phyloP scores from a whole-genome alignment of 2,113 vertebrate genomes.

The Forbesichthys papilliferus region DNA sequence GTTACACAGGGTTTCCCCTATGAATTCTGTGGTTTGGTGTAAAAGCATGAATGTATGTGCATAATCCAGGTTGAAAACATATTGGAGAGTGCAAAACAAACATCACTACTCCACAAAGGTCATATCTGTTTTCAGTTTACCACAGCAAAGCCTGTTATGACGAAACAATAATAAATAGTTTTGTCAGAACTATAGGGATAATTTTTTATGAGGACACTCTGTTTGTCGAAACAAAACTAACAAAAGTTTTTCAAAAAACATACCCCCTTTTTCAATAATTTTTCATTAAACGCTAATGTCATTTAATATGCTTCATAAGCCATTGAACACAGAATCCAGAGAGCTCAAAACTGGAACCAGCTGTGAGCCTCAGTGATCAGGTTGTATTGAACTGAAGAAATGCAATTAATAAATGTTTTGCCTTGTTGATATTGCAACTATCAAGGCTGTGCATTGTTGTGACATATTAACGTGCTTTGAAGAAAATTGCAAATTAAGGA shows the following conservation, averaged over 20 bases:
- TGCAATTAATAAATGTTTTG: slow-evolving; percentile 33
- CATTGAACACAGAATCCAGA: neutral
- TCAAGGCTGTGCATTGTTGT: slow-evolving; percentile 17
- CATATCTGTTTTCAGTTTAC: too few relatives aligned
- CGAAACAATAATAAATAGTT: too few relatives aligned
- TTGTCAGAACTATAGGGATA: too few relatives aligned
- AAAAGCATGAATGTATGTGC: slow-evolving; percentile 1
- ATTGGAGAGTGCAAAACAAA: neutral
- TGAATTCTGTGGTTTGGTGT: slow-evolving; percentile 8
- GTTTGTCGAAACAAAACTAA: too few relatives aligned
- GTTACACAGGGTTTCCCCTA: slow-evolving; percentile 7
- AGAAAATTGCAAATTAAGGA: slow-evolving; percentile 27
- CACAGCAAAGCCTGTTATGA: too few relatives aligned
- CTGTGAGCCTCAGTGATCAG: slow-evolving; percentile 1
- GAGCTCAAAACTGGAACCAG: neutral
- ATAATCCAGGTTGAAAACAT: neutral
- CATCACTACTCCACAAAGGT: too few relatives aligned
- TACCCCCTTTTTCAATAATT: too few relatives aligned
- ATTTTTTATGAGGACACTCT: too few relatives aligned
- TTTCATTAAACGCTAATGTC: too few relatives aligned
- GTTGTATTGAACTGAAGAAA: slow-evolving; percentile 4
- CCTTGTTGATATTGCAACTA: slow-evolving; percentile 30
- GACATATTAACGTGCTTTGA: slow-evolving; percentile 36
- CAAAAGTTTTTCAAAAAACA: too few relatives aligned
- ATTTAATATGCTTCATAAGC: neutral